phyloP scores from a whole-genome alignment of 2,888 invertebrate genomes.

The Polyommatus icarus region DNA sequence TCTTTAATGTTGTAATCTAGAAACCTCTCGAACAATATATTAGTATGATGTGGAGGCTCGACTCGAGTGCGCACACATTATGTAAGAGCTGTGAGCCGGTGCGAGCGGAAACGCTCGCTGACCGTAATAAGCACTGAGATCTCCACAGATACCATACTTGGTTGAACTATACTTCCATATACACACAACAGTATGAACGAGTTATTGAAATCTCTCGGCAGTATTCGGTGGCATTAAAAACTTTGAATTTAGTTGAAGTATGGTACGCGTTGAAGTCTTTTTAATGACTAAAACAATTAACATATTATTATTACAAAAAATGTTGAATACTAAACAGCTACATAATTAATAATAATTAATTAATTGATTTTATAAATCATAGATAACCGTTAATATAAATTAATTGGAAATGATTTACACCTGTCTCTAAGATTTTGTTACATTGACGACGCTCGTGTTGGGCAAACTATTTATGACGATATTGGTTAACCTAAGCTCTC shows the following conservation, averaged over 20 bases:
- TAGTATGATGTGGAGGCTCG: neutral
- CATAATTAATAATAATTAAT: neutral
- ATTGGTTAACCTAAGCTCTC: neutral
- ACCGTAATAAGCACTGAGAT: conserved; percentile 5
- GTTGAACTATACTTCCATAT: neutral
- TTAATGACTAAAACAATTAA: neutral
- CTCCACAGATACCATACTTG: neutral
- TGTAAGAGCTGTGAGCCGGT: neutral
- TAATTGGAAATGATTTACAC: neutral
- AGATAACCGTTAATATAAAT: neutral
- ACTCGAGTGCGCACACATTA: neutral
- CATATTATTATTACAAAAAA: neutral
- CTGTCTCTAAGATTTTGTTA: neutral
- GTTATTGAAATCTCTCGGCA: neutral
- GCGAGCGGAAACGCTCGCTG: neutral
- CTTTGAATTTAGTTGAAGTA: neutral
- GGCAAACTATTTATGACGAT: neutral
- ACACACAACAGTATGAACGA: neutral
- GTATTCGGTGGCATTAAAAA: neutral
- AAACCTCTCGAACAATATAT: neutral
- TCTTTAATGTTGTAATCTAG: neutral
- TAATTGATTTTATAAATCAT: neutral
- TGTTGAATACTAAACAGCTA: no score
- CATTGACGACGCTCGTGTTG: neutral
- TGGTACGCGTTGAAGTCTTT: neutral